Percentiles rank a stretch among this genome's conserved stretches.
Evolutionary conservation across 37 sponge, comb jelly and placozoan species (phyloP).

Genomic region (Beroe forskalii): DNA sequence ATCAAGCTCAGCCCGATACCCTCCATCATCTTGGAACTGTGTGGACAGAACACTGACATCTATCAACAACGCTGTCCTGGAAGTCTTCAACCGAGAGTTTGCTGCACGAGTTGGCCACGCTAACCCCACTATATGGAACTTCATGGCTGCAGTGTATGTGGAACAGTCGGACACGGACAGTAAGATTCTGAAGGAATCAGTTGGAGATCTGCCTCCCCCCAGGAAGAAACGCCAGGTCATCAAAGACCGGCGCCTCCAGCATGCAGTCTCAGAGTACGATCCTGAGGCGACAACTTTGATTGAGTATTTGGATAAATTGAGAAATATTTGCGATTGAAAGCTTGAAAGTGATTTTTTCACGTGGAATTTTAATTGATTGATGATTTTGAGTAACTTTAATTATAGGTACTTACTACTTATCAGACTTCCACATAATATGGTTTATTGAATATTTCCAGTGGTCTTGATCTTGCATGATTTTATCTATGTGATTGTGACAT

Average conservation of each 20-base stretch:
- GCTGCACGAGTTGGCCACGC: not conserved
- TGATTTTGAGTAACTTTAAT: no score
- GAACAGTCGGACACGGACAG: not conserved
- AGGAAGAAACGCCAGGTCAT: not conserved
- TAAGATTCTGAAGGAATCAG: not conserved
- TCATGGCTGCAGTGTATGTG: not conserved
- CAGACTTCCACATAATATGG: no score
- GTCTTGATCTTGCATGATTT: no score
- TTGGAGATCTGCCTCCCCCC: not conserved
- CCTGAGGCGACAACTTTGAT: not conserved
- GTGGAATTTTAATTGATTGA: not conserved
- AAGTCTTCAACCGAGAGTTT: not conserved
- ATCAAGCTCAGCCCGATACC: not conserved
- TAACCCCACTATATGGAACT: not conserved
- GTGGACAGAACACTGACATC: not conserved
- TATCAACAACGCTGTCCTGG: not conserved
- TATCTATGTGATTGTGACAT: no score
- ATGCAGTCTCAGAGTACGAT: not conserved
- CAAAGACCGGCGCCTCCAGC: not conserved
- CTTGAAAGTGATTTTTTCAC: not conserved
- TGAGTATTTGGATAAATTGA: not conserved
- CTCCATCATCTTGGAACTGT: not conserved
- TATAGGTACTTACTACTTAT: no score
- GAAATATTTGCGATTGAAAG: not conserved
- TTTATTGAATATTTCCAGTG: no score